Conservation (phyloP, 2,888 invertebrate species). For the Epistrophe eligans region DNA sequence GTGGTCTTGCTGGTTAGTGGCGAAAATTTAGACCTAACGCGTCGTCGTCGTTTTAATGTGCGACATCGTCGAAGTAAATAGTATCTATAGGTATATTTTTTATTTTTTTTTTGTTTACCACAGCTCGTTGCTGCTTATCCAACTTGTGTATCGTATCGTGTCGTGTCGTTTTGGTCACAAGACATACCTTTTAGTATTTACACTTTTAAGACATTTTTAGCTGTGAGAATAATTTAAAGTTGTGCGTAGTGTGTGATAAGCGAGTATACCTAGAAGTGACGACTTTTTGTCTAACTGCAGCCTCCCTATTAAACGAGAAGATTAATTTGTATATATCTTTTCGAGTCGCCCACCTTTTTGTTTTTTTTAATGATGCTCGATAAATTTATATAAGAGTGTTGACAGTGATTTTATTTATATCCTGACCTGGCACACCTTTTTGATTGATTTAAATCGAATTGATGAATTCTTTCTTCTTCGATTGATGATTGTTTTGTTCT, state of each 20-base stretch:
- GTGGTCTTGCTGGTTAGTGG: constrained; percentile 20
- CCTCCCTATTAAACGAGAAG: not conserved
- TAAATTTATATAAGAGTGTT: constrained; percentile 61
- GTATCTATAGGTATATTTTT: too few relatives aligned
- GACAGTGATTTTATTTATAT: constrained; percentile 70
- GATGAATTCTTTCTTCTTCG: constrained; percentile 19
- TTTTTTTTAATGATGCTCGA: constrained; percentile 11
- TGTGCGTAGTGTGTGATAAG: constrained; percentile 35
- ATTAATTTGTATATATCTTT: not conserved
- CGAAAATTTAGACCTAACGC: constrained; percentile 10
- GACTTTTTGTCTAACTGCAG: constrained; percentile 48
- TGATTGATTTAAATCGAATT: constrained; percentile 38
- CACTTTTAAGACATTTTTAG: not conserved
- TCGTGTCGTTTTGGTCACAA: constrained; percentile 27
- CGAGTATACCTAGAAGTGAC: constrained; percentile 50
- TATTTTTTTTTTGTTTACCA: constrained; percentile 3
- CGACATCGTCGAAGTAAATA: constrained; percentile 43
- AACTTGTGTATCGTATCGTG: not conserved
- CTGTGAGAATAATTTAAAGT: constrained; percentile 19
- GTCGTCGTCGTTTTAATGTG: constrained; percentile 28
- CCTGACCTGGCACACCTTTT: constrained; percentile 65
- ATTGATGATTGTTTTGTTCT: constrained; percentile 1
- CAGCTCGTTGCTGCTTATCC: constrained; percentile 2
- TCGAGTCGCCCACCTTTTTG: constrained; percentile 11
- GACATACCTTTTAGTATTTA: constrained; percentile 6